Conservation (phyloP, 2,113 vertebrate genomes). For the Pungitius pungitius region DNA sequence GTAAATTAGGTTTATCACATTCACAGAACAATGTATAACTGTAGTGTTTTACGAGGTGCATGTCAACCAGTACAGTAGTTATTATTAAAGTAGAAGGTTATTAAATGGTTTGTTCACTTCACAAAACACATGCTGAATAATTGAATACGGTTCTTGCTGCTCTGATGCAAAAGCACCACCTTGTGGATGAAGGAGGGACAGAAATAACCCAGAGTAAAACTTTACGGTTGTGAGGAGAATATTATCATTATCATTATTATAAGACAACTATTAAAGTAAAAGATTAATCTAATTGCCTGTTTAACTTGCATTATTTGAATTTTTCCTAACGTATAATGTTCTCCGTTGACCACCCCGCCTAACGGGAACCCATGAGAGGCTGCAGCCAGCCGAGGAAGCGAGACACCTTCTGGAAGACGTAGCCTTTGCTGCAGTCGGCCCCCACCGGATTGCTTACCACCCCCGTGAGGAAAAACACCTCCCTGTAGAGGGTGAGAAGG, state of each 20-base stretch:
- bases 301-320: slow-evolving; percentile 19
- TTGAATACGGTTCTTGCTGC: slow-evolving; percentile 38
- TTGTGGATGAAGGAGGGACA: slow-evolving; percentile 56
- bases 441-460: slow-evolving; percentile 69
- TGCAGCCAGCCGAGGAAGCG: slow-evolving; percentile 77
- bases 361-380: slow-evolving; percentile 55
- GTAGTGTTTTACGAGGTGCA: slow-evolving; percentile 49
- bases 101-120: slow-evolving; percentile 40
- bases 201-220: background rate
- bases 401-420: slow-evolving; percentile 81
- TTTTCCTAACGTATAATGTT: background rate
- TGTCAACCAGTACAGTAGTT: slow-evolving; percentile 29
- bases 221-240: background rate
- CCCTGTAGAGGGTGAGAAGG: slow-evolving; percentile 75
- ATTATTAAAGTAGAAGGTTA: slow-evolving; percentile 20
- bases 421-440: slow-evolving; percentile 72
- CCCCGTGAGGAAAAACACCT: slow-evolving; percentile 81
- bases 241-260: slow-evolving; percentile 1
- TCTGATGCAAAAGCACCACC: slow-evolving; percentile 50
- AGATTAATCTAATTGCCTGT: slow-evolving; percentile 9
- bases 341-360: slow-evolving; percentile 7
- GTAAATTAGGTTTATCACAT: slow-evolving; percentile 65
- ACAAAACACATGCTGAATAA: slow-evolving; percentile 61
- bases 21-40: slow-evolving; percentile 47
- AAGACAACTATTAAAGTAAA: slow-evolving; percentile 2